Percentiles rank a stretch among this genome's conserved stretches.
These are phyloP conservation scores for Psilopsiagon aymara DNA, from an alignment of 2,113 vertebrate genomes.

Conservation along the genomic window DNA sequence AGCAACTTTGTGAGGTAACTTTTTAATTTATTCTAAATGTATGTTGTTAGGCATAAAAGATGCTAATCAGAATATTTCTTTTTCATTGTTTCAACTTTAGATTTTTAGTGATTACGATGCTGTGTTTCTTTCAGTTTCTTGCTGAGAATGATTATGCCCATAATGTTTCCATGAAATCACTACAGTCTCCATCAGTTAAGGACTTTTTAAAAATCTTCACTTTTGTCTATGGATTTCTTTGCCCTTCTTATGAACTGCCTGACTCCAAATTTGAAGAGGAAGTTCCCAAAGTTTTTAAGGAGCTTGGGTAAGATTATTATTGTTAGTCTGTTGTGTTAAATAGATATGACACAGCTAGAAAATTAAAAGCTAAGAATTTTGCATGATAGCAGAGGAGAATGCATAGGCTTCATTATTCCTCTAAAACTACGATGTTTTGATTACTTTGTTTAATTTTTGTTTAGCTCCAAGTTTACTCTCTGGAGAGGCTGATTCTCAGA, in stretches of 20 bases:
- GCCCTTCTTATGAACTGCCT: conserved; percentile 87
- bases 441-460: background rate
- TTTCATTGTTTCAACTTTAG: background rate
- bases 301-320: conserved; percentile 81
- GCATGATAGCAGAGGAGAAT: background rate
- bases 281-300: conserved; percentile 89
- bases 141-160: conserved; percentile 84
- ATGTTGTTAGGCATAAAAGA: background rate
- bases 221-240: conserved; percentile 88
- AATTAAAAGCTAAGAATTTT: background rate
- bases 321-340: background rate
- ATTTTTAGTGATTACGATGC: background rate
- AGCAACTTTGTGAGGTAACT: conserved; percentile 90
- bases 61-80: background rate
- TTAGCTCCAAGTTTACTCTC: background rate
- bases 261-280: conserved; percentile 94
- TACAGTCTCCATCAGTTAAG: conserved; percentile 93
- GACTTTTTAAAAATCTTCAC: conserved; percentile 95
- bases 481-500: background rate
- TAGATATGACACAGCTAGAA: background rate
- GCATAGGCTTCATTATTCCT: background rate
- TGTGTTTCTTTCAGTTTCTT: conserved; percentile 81
- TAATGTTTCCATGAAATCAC: conserved; percentile 84
- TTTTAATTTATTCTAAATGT: background rate
- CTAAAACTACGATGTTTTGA: background rate